Base-by-base conservation (phyloP, 2,888 invertebrate genomes). In the Troilus luridus region DNA sequence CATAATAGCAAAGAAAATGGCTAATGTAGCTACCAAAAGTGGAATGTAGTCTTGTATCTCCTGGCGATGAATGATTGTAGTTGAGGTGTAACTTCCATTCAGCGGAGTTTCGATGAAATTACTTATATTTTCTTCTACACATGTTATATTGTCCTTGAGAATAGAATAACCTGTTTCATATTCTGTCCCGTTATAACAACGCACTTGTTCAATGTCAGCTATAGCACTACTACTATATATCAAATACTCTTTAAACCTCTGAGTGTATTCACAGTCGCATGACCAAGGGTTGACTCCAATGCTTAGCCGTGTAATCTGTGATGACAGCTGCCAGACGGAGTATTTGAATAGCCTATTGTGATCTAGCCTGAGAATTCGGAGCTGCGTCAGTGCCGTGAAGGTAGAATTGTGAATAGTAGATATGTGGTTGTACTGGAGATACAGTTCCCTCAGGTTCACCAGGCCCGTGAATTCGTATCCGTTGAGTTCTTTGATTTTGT, bases 401-500 rank as follows among this genome's bases (percentile, higher is more conserved):
- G 97, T 97, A 92, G 95, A 95, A 94, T 97, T 97, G 91, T 96
- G 96, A 88, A 98, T 96, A 88, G 95, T 94, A 91, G 95, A 95
- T 88, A 98, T 96, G 92, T 96, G 95, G 93, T 98, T 98, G 93
- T 96, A 95, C 93, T 97, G 96, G 91, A 98, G 95, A 93, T 96
- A 96, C 54, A 98, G 95, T 93, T 96, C 97, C 89, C 95, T 95
- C 92, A 98, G 94, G 93, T 96, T 96, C 91, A 97, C 96, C 92
- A 98, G 94, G 41, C 97, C 97, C 93, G 97, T 96, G 94, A 98
- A 97, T 94, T 98, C 97, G 94, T 96, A 97, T 81, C 97, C 97
- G 94, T 96, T 95, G 88, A 98, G 94, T 92, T 96, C 95, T 85
- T 95, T 95, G 89, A 98, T 94, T 92, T 95, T 95, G 94, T 98